These are phyloP conservation scores for Chaenogobius annularis DNA, from an alignment of 2,113 vertebrate species.

Conservation along the genomic window DNA sequence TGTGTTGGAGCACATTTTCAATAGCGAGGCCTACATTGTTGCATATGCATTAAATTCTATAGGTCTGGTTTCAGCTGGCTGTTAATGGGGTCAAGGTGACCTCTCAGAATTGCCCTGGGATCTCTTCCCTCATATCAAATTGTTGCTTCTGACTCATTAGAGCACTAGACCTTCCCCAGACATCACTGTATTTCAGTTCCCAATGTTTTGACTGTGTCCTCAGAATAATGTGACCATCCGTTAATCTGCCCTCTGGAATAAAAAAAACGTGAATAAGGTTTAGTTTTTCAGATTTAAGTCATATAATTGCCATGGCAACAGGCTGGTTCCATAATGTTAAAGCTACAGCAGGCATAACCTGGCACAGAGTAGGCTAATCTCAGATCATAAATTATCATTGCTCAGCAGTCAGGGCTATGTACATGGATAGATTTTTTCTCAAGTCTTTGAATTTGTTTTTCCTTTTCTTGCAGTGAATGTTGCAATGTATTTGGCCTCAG, in stretches of 20 bases:
- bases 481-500: not conserved
- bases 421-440: not conserved
- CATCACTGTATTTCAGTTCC: conserved; percentile 25
- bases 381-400: not conserved
- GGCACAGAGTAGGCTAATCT: not conserved
- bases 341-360: not conserved
- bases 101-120: conserved; percentile 34
- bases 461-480: no score
- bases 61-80: conserved; percentile 57
- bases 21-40: conserved; percentile 8
- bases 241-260: conserved; percentile 23
- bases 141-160: conserved; percentile 49
- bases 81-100: conserved; percentile 58
- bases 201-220: not conserved
- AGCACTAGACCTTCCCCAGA: conserved; percentile 61
- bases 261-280: conserved; percentile 5
- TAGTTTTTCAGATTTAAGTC: conserved; percentile 41
- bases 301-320: conserved; percentile 43
- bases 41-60: conserved; percentile 31
- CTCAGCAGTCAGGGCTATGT: not conserved
- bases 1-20: conserved; percentile 17
- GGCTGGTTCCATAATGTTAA: conserved; percentile 10
- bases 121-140: conserved; percentile 53
- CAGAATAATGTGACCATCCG: conserved; percentile 45
- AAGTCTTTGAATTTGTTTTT: not conserved